phyloP scores from a whole-genome alignment of 2,888 invertebrate species.

The Sinotaia quadrata region DNA sequence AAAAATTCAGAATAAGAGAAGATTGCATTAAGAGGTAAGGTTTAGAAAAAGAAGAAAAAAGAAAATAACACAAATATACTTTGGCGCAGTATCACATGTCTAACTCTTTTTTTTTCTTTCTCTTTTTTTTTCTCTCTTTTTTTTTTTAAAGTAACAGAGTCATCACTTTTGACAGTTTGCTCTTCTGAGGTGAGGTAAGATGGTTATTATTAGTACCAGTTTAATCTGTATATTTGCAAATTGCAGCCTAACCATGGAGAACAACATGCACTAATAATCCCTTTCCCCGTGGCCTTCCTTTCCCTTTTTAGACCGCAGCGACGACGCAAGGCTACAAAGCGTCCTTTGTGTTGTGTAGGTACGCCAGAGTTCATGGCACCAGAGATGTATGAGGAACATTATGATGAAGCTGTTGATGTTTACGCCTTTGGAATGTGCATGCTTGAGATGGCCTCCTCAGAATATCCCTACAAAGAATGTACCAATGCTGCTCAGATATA shows the following conservation, averaged over 20 bases:
- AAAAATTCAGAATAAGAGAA: no score
- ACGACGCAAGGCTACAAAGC: constrained; percentile 41
- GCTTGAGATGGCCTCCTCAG: constrained; percentile 99
- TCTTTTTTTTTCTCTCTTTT: constrained; percentile 23
- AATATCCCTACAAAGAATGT: constrained; percentile 99
- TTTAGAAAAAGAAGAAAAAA: no score
- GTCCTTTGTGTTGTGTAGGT: constrained; percentile 74
- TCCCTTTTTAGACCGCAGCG: constrained; percentile 48
- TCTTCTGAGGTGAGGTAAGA: constrained; percentile 3
- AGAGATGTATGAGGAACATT: constrained; percentile 99
- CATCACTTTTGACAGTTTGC: constrained; percentile 4
- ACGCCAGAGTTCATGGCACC: constrained; percentile 98
- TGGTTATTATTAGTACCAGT: background rate
- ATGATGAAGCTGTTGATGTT: constrained; percentile 98
- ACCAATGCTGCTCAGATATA: constrained; percentile 99
- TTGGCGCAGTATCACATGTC: background rate
- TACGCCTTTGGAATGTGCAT: constrained; percentile 99
- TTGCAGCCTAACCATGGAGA: no score
- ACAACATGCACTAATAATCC: constrained; percentile 33
- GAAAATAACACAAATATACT: no score
- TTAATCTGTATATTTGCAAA: no score
- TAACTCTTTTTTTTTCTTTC: constrained; percentile 16
- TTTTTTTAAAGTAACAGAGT: background rate
- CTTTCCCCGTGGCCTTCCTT: constrained; percentile 46
- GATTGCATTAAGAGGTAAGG: no score